A percentile compares a stretch with the other conserved stretches of the same genome.
phyloP scores from a whole-genome alignment of 2,113 vertebrate species.

The Gambusia affinis region DNA sequence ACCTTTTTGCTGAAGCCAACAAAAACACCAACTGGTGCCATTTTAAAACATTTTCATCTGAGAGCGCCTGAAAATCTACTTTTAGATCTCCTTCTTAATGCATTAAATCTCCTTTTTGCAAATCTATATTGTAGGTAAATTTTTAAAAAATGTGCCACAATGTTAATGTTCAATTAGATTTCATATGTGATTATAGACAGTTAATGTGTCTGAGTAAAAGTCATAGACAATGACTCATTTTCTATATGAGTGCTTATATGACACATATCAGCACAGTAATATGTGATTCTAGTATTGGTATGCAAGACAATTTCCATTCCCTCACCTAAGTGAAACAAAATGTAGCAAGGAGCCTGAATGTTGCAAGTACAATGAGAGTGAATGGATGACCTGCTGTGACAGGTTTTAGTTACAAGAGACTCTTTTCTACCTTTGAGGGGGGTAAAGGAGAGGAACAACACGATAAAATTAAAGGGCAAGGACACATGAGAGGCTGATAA shows the following conservation, averaged over 20 bases:
- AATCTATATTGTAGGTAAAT: background rate
- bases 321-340: conserved; percentile 8
- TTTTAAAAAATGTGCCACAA: background rate
- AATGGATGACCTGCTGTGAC: conserved; percentile 21
- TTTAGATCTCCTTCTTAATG: background rate
- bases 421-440: conserved; percentile 21
- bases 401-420: conserved; percentile 39
- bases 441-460: conserved; percentile 34
- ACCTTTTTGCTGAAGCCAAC: conserved; percentile 40
- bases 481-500: conserved; percentile 14
- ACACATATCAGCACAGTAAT: too few relatives aligned
- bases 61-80: background rate
- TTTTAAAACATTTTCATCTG: conserved; percentile 20
- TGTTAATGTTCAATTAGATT: background rate
- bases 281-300: too few relatives aligned
- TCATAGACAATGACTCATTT: background rate
- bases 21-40: conserved; percentile 36
- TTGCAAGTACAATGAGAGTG: conserved; percentile 15
- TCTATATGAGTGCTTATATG: background rate
- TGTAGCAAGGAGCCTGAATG: background rate
- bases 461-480: conserved; percentile 49
- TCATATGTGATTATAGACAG: background rate
- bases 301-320: conserved; percentile 1
- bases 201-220: background rate
- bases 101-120: background rate